Conservation (phyloP, 2,888 invertebrate species). For the Spatulosminthurus flaviceps region DNA sequence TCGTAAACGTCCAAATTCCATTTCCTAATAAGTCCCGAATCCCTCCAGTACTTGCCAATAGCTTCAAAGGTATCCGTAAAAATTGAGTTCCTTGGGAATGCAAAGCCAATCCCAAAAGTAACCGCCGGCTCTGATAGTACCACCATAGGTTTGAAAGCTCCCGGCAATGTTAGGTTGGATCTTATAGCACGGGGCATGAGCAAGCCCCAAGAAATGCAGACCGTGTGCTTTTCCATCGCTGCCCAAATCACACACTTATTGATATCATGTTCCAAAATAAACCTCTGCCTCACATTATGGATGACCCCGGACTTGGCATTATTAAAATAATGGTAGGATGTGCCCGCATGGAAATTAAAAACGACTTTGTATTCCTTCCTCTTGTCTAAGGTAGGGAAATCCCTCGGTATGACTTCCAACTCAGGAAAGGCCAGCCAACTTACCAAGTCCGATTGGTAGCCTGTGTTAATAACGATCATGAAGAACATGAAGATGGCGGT, state of each 20-base stretch:
- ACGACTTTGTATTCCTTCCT: neutral
- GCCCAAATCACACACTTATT: slow-evolving; percentile 13
- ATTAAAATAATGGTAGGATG: slow-evolving; percentile 29
- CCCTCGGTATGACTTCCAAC: slow-evolving; percentile 1
- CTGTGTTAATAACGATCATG: slow-evolving; percentile 9
- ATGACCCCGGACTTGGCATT: neutral
- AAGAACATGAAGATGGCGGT: slow-evolving; percentile 19
- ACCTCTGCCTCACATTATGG: neutral
- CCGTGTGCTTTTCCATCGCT: neutral
- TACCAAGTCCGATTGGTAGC: slow-evolving; percentile 22
- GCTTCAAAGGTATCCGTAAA: slow-evolving; percentile 2
- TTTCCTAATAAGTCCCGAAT: slow-evolving; percentile 9
- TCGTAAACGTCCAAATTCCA: slow-evolving; percentile 17
- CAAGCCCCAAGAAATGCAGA: slow-evolving; percentile 13
- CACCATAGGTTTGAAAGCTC: neutral
- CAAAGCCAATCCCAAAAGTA: slow-evolving; percentile 1
- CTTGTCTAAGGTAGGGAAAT: neutral
- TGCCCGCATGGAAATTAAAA: slow-evolving; percentile 19
- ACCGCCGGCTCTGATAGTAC: slow-evolving; percentile 4
- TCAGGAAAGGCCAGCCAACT: slow-evolving; percentile 3
- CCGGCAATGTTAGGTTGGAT: slow-evolving; percentile 14
- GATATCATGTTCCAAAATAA: neutral
- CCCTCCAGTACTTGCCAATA: neutral
- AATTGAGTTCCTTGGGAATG: slow-evolving; percentile 18
- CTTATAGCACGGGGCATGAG: neutral